Conservation (phyloP, 2,113 vertebrate genomes). For the Pituophis catenifer region DNA sequence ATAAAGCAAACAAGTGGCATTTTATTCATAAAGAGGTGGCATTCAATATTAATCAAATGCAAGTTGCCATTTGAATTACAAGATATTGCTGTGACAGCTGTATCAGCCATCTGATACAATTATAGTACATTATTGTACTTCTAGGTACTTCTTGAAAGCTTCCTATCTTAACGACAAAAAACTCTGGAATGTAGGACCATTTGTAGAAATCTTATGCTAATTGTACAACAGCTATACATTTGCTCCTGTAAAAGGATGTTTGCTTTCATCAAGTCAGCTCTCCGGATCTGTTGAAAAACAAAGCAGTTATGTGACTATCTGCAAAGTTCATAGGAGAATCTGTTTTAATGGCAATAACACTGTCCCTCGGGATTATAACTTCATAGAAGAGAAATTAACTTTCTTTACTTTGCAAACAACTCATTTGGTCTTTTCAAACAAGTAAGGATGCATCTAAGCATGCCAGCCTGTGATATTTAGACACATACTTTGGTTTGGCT, state of each 20-base stretch:
- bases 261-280: not conserved
- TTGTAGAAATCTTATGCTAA: not conserved
- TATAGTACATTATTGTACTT: not conserved
- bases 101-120: not conserved
- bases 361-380: not conserved
- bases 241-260: not conserved
- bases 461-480: not conserved
- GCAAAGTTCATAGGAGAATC: not conserved
- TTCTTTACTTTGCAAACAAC: not conserved
- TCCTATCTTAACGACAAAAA: not conserved
- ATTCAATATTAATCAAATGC: not conserved
- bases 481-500: not conserved
- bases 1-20: not conserved
- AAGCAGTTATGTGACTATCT: not conserved
- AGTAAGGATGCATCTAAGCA: not conserved
- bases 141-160: not conserved
- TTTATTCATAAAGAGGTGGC: not conserved
- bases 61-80: not conserved
- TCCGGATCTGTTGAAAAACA: not conserved
- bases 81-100: not conserved
- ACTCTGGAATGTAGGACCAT: not conserved
- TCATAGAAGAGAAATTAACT: not conserved
- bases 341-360: not conserved
- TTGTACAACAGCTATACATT: too few relatives aligned
- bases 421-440: not conserved